phyloP scores from a whole-genome alignment of 2,113 vertebrate genomes.

The Burhinus oedicnemus region DNA sequence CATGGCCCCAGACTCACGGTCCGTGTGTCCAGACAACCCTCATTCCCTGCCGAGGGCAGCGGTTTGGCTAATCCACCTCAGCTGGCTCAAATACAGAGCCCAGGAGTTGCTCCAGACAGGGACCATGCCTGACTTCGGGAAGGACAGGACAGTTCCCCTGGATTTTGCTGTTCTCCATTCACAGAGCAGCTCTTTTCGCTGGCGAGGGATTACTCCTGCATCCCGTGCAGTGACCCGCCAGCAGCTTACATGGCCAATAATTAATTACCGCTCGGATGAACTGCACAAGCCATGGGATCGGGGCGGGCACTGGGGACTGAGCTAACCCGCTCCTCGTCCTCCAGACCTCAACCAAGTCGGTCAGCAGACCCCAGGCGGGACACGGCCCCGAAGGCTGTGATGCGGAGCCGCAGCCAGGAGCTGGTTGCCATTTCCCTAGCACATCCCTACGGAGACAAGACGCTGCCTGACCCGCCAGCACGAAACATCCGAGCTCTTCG shows the following conservation, averaged over 20 bases:
- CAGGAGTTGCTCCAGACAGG: not conserved
- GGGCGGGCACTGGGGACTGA: not conserved
- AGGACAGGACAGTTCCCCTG: not conserved
- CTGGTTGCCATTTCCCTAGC: not conserved
- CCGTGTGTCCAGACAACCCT: not conserved
- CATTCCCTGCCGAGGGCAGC: not conserved
- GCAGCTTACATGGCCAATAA: not conserved
- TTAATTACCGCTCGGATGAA: not conserved
- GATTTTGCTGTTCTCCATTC: not conserved
- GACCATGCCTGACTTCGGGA: not conserved
- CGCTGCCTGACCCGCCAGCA: not conserved
- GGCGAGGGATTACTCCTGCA: conserved; percentile 1
- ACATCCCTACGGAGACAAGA: not conserved
- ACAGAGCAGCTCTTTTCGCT: not conserved
- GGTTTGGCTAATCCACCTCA: not conserved
- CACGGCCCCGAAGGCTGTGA: rapidly evolving
- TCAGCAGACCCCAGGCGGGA: not conserved
- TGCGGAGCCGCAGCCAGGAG: not conserved
- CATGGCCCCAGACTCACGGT: rapidly evolving
- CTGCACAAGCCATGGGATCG: not conserved
- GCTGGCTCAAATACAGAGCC: not conserved
- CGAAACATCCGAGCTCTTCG: rapidly evolving
- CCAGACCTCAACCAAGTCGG: not conserved
- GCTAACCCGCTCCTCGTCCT: not conserved
- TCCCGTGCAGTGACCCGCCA: not conserved